Conservation (phyloP, 1,140 invertebrate species). For the Eupeodes corollae region DNA sequence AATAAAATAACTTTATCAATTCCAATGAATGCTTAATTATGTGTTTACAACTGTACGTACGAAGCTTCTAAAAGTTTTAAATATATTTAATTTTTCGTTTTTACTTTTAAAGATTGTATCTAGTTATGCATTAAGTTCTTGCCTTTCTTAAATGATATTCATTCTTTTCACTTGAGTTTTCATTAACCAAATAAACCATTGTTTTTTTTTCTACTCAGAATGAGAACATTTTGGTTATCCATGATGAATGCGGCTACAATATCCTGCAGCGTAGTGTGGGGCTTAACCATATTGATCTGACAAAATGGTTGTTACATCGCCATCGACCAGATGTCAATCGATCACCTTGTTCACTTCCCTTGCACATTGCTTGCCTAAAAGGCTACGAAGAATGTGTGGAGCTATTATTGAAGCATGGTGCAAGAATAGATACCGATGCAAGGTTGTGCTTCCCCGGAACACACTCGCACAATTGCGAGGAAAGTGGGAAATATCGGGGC, state of each 20-base stretch:
- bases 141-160: no score
- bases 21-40: no score
- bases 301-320: conserved; percentile 51
- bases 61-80: no score
- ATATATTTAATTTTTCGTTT: no score
- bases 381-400: conserved; percentile 51
- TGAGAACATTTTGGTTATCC: conserved; percentile 53
- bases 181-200: no score
- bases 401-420: conserved; percentile 43
- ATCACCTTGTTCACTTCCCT: conserved; percentile 56
- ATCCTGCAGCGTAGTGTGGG: conserved; percentile 60
- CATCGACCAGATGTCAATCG: conserved; percentile 56
- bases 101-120: no score
- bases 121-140: no score
- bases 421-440: conserved; percentile 43
- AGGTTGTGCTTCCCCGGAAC: conserved; percentile 57
- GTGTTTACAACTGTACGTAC: no score
- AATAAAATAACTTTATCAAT: no score
- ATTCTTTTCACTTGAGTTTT: no score
- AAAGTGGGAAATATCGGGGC: conserved; percentile 42
- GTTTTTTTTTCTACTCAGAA: conserved; percentile 38
- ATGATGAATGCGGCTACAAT: conserved; percentile 61
- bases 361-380: conserved; percentile 61
- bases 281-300: conserved; percentile 58
- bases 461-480: conserved; percentile 59